A percentile compares a stretch with the other conserved stretches of the same genome.
These are phyloP conservation scores for Tenualosa ilisha DNA, from an alignment of 2,797 vertebrate species.

Conservation along the genomic window DNA sequence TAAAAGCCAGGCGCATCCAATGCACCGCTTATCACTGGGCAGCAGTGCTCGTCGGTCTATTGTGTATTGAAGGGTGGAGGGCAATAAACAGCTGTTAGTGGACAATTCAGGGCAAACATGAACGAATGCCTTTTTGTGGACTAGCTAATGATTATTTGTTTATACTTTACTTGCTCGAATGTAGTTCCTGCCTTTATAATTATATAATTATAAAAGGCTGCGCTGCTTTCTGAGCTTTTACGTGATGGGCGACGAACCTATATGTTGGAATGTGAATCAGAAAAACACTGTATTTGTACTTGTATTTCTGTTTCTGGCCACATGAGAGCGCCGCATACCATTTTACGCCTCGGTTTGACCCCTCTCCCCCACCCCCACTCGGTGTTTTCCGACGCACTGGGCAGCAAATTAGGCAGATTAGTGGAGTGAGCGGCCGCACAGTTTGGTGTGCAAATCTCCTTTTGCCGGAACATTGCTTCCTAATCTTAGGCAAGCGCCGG, in stretches of 20 bases:
- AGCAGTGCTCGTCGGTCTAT: neutral
- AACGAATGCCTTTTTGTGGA: neutral
- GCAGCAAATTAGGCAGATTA: conserved; percentile 71
- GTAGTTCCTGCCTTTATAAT: neutral
- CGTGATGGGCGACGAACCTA: neutral
- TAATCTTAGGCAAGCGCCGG: conserved; percentile 68
- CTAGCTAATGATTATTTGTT: neutral
- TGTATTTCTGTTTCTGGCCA: conserved; percentile 50
- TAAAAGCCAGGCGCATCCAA: neutral
- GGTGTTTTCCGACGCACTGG: conserved; percentile 36
- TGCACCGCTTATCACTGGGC: neutral
- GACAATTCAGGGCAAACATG: neutral
- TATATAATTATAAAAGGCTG: neutral
- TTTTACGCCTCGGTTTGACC: conserved; percentile 30
- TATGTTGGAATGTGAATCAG: neutral
- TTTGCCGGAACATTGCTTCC: conserved; percentile 64
- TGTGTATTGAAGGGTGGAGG: conserved; percentile 31
- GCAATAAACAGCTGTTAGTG: neutral
- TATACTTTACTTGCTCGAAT: neutral
- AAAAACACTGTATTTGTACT: neutral
- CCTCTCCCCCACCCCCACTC: neutral
- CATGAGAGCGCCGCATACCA: conserved; percentile 63
- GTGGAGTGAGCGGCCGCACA: conserved; percentile 63
- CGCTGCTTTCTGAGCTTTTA: neutral
- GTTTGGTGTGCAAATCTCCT: conserved; percentile 68